Conservation (phyloP, 2,797 vertebrate species). For the Alectoris magna region DNA sequence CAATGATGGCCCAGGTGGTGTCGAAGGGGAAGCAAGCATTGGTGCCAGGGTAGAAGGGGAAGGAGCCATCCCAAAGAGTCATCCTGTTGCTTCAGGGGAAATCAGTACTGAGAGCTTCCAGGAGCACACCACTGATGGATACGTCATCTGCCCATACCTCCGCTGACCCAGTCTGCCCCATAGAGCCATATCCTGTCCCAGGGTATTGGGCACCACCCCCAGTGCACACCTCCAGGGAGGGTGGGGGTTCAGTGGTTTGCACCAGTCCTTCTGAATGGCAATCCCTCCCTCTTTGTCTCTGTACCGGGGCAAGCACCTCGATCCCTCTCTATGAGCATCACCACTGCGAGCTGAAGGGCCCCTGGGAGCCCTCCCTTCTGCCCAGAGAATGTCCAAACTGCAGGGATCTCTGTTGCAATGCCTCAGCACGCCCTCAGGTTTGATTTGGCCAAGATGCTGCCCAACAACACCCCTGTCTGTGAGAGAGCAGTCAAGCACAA, state of each 20-base stretch:
- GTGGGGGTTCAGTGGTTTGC: not conserved
- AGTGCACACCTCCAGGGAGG: not conserved
- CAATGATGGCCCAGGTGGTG: constrained; percentile 79
- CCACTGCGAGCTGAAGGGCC: too few species aligned
- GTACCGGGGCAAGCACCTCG: not conserved
- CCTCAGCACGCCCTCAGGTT: fast-evolving
- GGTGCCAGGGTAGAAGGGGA: constrained; percentile 89
- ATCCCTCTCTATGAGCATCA: too few species aligned
- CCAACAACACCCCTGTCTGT: not conserved
- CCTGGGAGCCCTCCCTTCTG: not conserved
- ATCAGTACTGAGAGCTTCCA: not conserved
- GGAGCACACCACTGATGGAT: not conserved
- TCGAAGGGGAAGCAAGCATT: constrained; percentile 86
- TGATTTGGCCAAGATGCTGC: not conserved
- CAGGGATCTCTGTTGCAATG: fast-evolving
- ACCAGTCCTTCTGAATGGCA: not conserved
- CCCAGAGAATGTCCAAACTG: not conserved
- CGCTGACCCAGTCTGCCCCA: not conserved
- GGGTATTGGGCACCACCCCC: not conserved
- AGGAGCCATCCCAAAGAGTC: constrained; percentile 88
- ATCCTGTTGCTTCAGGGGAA: constrained; percentile 68
- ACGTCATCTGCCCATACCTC: not conserved
- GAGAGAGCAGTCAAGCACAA: fast-evolving
- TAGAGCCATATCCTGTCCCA: too few species aligned
- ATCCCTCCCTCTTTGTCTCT: not conserved